Base-by-base conservation (phyloP, 1,140 invertebrate genomes). In the Lethrus apterus region DNA sequence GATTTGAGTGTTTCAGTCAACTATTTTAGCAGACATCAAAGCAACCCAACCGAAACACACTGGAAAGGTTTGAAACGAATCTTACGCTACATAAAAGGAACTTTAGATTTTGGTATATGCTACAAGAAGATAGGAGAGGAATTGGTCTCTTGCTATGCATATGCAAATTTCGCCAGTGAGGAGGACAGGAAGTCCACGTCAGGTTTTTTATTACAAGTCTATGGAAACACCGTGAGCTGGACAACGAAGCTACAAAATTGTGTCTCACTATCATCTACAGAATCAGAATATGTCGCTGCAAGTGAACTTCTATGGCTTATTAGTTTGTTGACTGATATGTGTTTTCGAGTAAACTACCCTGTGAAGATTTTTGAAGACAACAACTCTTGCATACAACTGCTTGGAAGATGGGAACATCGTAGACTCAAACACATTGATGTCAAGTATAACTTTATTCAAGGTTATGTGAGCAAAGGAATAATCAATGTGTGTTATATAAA, bases 1-100 rank as follows among this genome's bases (percentile, higher is more conserved):
- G 68, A 72, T 48, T 59, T 71, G 17, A 51, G 62, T 3, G 71
- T 58, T 50, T 57, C 65, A 9, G 64, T 71, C 2, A 52, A 48
- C 41, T 52, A 31, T 31, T 36, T 44, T 4, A 60, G 60, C 18
- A 51, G 61, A 36, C 68, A 56, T 50, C 52, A 58, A 10, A 51
- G 51, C 29, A 51, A 51, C 13, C 55, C 44, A 15, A 48, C 42
- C 18, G 38, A 40, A 44, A 23, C 15, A 8, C 60, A 64, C 44
- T 69, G 62, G 51, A 41, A 50, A 34, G 55, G 58, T 26, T 61
- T 57, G 0, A 69, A 69, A 48, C 45, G 62, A 24, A 55, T 72
- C 4, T 52, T 70, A 9, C 32, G 56, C 13, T 71, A 72, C 50
- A 46, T 73, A 1, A 62, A 63, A 26, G 59, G 52, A 20, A 71